phyloP scores from a whole-genome alignment of 2,888 invertebrate genomes.

The Teleogryllus oceanicus region DNA sequence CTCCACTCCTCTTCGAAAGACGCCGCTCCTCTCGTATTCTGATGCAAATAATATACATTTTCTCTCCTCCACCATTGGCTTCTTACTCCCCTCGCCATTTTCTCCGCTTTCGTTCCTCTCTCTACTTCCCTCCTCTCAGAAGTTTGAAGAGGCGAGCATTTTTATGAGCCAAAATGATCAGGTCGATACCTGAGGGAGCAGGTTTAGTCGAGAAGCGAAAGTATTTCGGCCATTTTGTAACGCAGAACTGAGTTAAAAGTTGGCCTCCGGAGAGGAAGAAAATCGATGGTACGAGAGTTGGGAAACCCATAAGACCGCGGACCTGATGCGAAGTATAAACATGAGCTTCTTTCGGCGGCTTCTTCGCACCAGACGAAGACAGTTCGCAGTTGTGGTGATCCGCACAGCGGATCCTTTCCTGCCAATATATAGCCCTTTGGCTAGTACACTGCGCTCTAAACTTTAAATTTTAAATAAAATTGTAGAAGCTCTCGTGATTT shows the following conservation, averaged over 20 bases:
- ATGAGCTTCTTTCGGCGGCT: neutral
- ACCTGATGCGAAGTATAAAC: neutral
- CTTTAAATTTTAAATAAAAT: too few relatives aligned
- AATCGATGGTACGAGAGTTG: constrained; percentile 3
- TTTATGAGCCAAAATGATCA: neutral
- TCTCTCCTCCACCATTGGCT: neutral
- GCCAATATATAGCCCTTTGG: too few relatives aligned
- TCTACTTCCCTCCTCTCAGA: neutral
- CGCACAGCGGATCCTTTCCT: too few relatives aligned
- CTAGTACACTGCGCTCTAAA: too few relatives aligned
- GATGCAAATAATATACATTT: neutral
- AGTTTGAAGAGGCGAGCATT: neutral
- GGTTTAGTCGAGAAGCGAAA: constrained; percentile 18
- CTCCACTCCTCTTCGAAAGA: neutral
- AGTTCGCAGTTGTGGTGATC: too few relatives aligned
- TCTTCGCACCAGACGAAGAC: too few relatives aligned
- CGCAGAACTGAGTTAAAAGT: neutral
- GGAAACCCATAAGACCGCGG: neutral
- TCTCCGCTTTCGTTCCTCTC: neutral
- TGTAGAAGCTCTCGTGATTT: too few relatives aligned
- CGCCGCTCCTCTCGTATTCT: neutral
- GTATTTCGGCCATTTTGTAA: constrained; percentile 10
- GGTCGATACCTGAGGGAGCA: constrained; percentile 12
- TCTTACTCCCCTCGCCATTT: neutral
- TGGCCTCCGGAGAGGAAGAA: neutral